These are phyloP conservation scores for Caracal caracal DNA, from an alignment of 2,113 vertebrate genomes.

Conservation along the genomic window DNA sequence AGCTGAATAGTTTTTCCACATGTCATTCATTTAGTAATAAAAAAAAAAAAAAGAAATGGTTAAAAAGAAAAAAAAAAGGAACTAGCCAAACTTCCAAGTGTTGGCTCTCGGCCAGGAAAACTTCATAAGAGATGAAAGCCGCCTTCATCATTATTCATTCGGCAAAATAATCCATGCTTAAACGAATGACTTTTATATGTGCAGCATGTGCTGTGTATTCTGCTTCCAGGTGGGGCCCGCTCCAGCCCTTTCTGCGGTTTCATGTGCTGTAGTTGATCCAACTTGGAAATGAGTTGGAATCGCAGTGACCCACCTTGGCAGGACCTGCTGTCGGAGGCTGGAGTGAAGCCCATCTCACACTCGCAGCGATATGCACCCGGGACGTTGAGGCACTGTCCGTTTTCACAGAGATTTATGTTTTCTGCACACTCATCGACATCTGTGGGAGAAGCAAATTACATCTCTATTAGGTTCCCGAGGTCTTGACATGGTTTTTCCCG, in stretches of 20 bases:
- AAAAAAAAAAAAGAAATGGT: slow-evolving; percentile 7
- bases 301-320: slow-evolving; percentile 88
- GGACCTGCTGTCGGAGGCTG: slow-evolving; percentile 85
- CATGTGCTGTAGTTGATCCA: slow-evolving; percentile 57
- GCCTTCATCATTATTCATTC: slow-evolving; percentile 56
- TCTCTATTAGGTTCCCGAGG: background rate
- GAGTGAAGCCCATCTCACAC: slow-evolving; percentile 92
- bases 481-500: background rate
- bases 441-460: slow-evolving; percentile 70
- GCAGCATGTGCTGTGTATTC: slow-evolving; percentile 63
- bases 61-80: background rate
- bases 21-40: slow-evolving; percentile 63
- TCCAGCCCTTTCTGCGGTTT: slow-evolving; percentile 68
- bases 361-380: slow-evolving; percentile 90
- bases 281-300: slow-evolving; percentile 33
- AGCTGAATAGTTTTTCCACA: slow-evolving; percentile 51
- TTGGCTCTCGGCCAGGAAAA: slow-evolving; percentile 71
- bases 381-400: slow-evolving; percentile 90
- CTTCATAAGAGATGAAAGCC: slow-evolving; percentile 71
- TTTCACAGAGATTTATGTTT: slow-evolving; percentile 88
- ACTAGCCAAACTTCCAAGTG: slow-evolving; percentile 53
- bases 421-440: slow-evolving; percentile 92
- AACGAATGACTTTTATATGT: slow-evolving; percentile 57
- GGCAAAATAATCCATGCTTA: slow-evolving; percentile 67
- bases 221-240: slow-evolving; percentile 68